These are phyloP conservation scores for Mongoloraphidia duomilia DNA, from an alignment of 2,888 invertebrate species.

Conservation along the genomic window DNA sequence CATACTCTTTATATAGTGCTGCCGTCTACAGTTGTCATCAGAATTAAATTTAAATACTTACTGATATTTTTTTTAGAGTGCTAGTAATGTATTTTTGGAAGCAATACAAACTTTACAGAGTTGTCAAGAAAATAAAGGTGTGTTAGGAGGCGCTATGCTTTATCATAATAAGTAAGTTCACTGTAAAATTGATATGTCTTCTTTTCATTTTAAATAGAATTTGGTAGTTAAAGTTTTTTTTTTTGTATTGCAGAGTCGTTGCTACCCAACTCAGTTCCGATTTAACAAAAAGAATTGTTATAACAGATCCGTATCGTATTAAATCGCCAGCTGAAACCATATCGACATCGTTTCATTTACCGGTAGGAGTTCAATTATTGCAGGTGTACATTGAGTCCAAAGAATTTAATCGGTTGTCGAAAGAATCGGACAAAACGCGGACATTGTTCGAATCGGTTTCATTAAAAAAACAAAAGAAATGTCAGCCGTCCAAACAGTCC, in stretches of 20 bases:
- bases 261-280: conserved; percentile 62
- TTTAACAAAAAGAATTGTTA: conserved; percentile 62
- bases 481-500: conserved; percentile 13
- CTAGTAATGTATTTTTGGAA: conserved; percentile 73
- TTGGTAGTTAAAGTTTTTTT: no score
- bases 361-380: conserved; percentile 66
- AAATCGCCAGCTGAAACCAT: conserved; percentile 66
- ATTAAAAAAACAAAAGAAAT: conserved; percentile 15
- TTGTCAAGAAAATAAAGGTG: conserved; percentile 63
- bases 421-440: conserved; percentile 30
- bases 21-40: neutral
- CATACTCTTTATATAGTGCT: no score
- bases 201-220: no score
- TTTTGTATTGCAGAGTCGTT: conserved; percentile 47
- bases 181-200: neutral
- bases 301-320: conserved; percentile 71
- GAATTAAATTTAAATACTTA: neutral
- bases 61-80: conserved; percentile 43
- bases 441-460: conserved; percentile 23
- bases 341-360: conserved; percentile 51
- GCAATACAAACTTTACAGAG: conserved; percentile 75
- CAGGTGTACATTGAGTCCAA: conserved; percentile 56
- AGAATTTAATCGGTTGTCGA: conserved; percentile 39
- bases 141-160: conserved; percentile 71
- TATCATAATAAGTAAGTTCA: conserved; percentile 72